A percentile compares a stretch with the other conserved stretches of the same genome.
Evolutionary conservation across 1,140 invertebrate species (phyloP).

Genomic region (Mizuhopecten yessoensis): DNA sequence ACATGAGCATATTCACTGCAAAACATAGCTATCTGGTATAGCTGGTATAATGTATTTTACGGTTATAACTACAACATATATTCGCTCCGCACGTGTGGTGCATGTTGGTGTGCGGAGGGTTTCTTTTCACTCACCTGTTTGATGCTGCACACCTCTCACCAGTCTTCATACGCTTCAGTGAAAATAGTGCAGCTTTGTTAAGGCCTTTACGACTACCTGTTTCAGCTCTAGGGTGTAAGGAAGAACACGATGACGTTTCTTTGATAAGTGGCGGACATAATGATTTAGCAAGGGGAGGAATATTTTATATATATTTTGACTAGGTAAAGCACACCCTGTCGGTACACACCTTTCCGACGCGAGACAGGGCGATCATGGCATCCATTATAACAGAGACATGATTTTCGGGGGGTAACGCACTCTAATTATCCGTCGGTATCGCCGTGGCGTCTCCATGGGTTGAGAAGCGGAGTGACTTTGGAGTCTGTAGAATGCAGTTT

Average conservation of each 20-base stretch:
- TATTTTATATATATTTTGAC: conserved; percentile 13
- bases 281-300: background rate
- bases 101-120: too few relatives aligned
- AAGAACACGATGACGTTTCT: background rate
- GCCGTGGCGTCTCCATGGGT: background rate
- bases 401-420: background rate
- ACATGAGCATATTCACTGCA: too few relatives aligned
- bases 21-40: too few relatives aligned
- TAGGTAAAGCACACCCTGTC: background rate
- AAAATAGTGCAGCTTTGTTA: background rate
- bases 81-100: too few relatives aligned
- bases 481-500: background rate
- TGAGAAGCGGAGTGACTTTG: conserved; percentile 15
- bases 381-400: conserved; percentile 8
- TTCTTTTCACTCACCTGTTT: too few relatives aligned
- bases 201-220: background rate
- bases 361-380: background rate
- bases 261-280: background rate
- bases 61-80: too few relatives aligned
- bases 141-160: too few relatives aligned
- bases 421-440: background rate
- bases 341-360: background rate
- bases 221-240: background rate
- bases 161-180: too few relatives aligned
- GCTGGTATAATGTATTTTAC: too few relatives aligned